phyloP scores from a whole-genome alignment of 2,888 invertebrate genomes.

The Tiphia femorata region DNA sequence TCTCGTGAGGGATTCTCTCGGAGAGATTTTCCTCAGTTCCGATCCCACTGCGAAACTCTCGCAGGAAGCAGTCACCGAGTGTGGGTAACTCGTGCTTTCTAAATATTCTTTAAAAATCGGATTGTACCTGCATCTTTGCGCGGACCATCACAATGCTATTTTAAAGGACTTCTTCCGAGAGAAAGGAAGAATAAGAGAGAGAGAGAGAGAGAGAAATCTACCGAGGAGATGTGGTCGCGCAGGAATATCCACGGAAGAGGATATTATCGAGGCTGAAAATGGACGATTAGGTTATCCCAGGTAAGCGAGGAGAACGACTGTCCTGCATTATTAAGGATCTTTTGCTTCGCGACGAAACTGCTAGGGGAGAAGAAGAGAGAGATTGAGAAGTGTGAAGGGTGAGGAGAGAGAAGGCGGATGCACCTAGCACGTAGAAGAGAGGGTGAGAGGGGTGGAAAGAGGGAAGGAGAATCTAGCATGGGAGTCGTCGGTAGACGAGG shows the following conservation, averaged over 20 bases:
- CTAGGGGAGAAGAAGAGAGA: slow-evolving; percentile 3
- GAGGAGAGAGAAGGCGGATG: background rate
- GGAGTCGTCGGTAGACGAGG: slow-evolving; percentile 39
- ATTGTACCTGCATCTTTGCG: too few relatives aligned
- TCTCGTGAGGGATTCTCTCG: too few relatives aligned
- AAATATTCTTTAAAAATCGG: too few relatives aligned
- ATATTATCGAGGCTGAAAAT: slow-evolving; percentile 38
- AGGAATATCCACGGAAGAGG: slow-evolving; percentile 27
- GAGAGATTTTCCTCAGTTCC: too few relatives aligned
- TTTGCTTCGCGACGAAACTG: slow-evolving; percentile 24
- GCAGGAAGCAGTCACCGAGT: too few relatives aligned
- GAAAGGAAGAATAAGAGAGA: too few relatives aligned
- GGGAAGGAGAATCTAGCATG: slow-evolving; percentile 19
- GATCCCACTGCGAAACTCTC: too few relatives aligned
- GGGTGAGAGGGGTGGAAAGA: slow-evolving; percentile 20
- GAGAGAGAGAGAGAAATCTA: too few relatives aligned
- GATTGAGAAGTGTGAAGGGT: background rate
- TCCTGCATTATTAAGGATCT: slow-evolving; percentile 53
- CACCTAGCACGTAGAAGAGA: slow-evolving; percentile 16
- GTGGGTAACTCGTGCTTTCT: too few relatives aligned
- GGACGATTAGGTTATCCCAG: slow-evolving; percentile 45
- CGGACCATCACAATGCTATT: too few relatives aligned
- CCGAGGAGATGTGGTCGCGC: too few relatives aligned
- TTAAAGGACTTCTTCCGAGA: too few relatives aligned
- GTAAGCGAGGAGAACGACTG: slow-evolving; percentile 43